Evolutionary conservation across 2,888 invertebrate species (phyloP), one percentile per base, ranked within the genome.

Genomic region (Gibbula magus): DNA sequence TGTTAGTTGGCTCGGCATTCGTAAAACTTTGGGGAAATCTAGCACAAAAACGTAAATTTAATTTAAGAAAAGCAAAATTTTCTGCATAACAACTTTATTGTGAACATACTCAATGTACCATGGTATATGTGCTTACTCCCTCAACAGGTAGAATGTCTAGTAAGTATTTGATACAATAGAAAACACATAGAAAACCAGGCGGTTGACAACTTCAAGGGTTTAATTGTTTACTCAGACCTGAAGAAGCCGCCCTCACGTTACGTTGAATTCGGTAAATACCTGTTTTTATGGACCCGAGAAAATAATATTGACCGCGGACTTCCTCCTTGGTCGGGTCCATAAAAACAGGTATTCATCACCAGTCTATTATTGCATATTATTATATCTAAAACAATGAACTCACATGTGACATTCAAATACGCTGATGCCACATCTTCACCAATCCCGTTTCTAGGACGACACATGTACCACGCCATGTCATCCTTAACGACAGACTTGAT

Each of bases 11-110:
- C 97, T 97, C 80, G 98, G 98, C 85, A 98, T 98, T 93, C 96
- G 97, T 87, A 98, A 97, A 91, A 99, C 98, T 94, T 97, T 97
- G 82, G 99, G 98, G 89, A 98, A 97, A 95, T 98, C 98, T 98
- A 45, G 35, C 35, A 94, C 8, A 94, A 94, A 81, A n/a, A 77
- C 45, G 45, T 13, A 67, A 29, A 4, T 29, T 67, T 3, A 67
- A 67, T 67, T 4, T 56, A 8, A 32, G 2, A 67, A 67, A 4
- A 7, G 32, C 4, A 16, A 7, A 25, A 56, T 7, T 10, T 20
- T 7, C 1, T 56, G 1, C 7, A 10, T 56, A n/a, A 56, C 4
- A 16, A 7, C 7, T n/a, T 2, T 20, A 10, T 16, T 10, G 16
- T 56, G 56, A n/a, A n/a, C n/a, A n/a, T n/a, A n/a, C n/a, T n/a